A percentile compares a stretch with the other conserved stretches of the same genome.
phyloP scores from a whole-genome alignment of 2,888 invertebrate genomes.

The Phymatocera aterrima region DNA sequence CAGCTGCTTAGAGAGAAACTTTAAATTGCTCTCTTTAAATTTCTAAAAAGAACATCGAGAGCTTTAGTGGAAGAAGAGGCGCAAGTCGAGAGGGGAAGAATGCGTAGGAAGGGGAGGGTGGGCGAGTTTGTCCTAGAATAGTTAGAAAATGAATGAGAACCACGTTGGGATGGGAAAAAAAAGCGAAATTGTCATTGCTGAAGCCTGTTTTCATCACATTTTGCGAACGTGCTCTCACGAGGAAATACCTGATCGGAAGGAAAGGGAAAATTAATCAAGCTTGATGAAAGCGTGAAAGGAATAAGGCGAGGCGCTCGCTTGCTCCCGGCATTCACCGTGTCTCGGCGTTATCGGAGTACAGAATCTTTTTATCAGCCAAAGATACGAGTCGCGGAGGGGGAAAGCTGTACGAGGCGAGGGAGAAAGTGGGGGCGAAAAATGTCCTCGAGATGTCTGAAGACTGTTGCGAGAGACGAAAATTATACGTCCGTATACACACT shows the following conservation, averaged over 20 bases:
- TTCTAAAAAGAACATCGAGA: neutral
- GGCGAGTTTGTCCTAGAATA: too few species aligned
- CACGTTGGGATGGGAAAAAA: neutral
- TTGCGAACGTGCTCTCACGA: neutral
- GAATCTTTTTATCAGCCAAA: slow-evolving; percentile 35
- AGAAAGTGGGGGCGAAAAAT: neutral
- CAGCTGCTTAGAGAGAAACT: neutral
- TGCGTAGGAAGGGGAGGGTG: too few species aligned
- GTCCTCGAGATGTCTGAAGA: too few species aligned
- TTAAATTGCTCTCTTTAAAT: slow-evolving; percentile 15
- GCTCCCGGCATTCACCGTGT: neutral
- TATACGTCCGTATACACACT: too few species aligned
- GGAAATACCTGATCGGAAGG: slow-evolving; percentile 19
- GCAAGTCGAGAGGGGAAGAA: too few species aligned
- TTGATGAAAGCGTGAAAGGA: slow-evolving; percentile 46
- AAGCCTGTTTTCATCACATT: neutral
- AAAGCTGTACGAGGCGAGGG: neutral
- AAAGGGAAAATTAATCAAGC: slow-evolving; percentile 31
- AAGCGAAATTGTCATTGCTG: too few species aligned
- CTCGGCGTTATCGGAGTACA: slow-evolving; percentile 6
- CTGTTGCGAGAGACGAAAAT: too few species aligned
- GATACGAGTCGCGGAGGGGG: neutral
- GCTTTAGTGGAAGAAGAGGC: too few species aligned
- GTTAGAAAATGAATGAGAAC: too few species aligned
- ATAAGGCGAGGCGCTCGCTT: neutral